Evolutionary conservation across 2,797 vertebrate species (phyloP).

Genomic region (Macropodus opercularis): DNA sequence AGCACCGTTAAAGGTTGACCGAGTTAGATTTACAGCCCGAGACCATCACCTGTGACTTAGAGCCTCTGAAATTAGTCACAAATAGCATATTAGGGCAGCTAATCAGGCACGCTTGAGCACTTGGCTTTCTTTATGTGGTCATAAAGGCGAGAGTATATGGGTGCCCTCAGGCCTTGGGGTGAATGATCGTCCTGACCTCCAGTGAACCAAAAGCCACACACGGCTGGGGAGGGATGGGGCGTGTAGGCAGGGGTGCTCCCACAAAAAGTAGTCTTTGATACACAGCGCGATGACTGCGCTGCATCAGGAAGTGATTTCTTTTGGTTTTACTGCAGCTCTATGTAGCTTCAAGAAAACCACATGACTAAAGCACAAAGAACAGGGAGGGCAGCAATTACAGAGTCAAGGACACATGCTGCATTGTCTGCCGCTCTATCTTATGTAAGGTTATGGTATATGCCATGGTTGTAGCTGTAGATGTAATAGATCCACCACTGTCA

Average conservation of each 20-base stretch:
- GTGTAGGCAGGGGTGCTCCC: constrained; percentile 56
- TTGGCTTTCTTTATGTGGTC: constrained; percentile 92
- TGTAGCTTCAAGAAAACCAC: constrained; percentile 38
- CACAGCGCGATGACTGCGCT: constrained; percentile 39
- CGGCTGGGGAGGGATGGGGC: constrained; percentile 64
- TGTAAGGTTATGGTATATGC: not conserved
- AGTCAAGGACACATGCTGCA: constrained; percentile 35
- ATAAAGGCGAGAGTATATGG: constrained; percentile 91
- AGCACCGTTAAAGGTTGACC: constrained; percentile 72
- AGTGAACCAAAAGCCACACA: constrained; percentile 84
- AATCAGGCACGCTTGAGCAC: constrained; percentile 96
- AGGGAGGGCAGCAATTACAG: constrained; percentile 25
- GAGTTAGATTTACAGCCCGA: constrained; percentile 88
- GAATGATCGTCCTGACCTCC: constrained; percentile 94
- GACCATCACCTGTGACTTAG: constrained; percentile 96
- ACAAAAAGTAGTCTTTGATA: constrained; percentile 65
- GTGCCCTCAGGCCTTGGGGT: constrained; percentile 86
- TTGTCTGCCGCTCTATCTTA: constrained; percentile 15
- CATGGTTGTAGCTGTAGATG: not conserved
- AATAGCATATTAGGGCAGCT: constrained; percentile 98
- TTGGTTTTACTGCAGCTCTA: constrained; percentile 40
- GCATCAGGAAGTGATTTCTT: constrained; percentile 58
- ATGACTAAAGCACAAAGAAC: constrained; percentile 30
- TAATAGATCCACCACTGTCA: not conserved
- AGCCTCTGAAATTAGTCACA: constrained; percentile 96